Evolutionary conservation across 2,797 vertebrate genomes (phyloP).

Genomic region (Meda fulgida): DNA sequence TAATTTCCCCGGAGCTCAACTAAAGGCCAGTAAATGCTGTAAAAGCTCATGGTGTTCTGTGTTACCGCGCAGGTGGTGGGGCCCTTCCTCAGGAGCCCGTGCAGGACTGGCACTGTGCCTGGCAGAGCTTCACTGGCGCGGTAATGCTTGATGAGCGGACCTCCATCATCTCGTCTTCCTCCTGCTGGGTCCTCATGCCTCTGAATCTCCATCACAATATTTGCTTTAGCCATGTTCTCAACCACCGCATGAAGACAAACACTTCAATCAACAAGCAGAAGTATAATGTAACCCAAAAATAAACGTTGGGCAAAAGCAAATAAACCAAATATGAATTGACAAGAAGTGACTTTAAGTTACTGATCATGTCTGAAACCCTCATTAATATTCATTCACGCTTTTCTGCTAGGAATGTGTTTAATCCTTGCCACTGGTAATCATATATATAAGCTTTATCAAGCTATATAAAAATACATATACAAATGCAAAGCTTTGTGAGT

Average conservation of each 20-base stretch:
- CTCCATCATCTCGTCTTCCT: fast-evolving
- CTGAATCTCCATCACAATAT: conserved; percentile 67
- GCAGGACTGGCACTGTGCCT: conserved; percentile 42
- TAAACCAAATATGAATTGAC: too few relatives aligned
- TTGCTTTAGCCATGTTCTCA: conserved; percentile 69
- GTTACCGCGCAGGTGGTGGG: conserved; percentile 75
- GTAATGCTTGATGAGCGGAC: conserved; percentile 59
- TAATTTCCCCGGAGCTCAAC: background rate
- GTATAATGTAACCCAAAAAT: too few relatives aligned
- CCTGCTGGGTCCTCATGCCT: background rate
- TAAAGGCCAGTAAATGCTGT: background rate
- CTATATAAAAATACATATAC: background rate
- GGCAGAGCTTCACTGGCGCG: conserved; percentile 60
- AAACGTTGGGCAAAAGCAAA: too few relatives aligned
- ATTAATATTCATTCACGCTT: background rate
- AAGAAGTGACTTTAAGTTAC: too few relatives aligned
- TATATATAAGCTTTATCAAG: too few relatives aligned
- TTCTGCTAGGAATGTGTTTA: background rate
- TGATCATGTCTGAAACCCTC: too few relatives aligned
- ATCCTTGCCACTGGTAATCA: background rate
- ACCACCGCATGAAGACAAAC: background rate
- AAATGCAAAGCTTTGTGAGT: background rate
- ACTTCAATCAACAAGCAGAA: background rate
- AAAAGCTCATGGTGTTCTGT: background rate
- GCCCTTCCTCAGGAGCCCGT: conserved; percentile 70